Percentiles rank a stretch among this genome's conserved stretches.
These are phyloP conservation scores for Aplochiton taeniatus DNA, from an alignment of 2,797 vertebrate genomes.

Conservation along the genomic window DNA sequence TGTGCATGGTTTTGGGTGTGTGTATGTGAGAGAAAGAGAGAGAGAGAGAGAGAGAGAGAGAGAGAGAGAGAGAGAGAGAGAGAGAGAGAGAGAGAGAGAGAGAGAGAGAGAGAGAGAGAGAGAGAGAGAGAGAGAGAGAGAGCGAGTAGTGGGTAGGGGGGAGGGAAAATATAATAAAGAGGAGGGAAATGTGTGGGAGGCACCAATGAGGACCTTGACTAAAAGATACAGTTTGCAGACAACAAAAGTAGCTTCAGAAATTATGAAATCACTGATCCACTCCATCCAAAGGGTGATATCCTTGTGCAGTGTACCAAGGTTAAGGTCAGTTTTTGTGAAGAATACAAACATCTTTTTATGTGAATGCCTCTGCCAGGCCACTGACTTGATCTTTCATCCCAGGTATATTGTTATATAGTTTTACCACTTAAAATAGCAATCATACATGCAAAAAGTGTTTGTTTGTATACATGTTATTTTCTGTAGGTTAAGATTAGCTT, in stretches of 20 bases:
- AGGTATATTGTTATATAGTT: too few species aligned
- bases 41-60: too few species aligned
- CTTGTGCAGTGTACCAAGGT: conserved; percentile 27
- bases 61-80: not conserved
- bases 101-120: not conserved
- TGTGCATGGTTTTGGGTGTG: not conserved
- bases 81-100: not conserved
- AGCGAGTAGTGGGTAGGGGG: conserved; percentile 23
- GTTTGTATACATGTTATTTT: too few species aligned
- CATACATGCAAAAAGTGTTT: too few species aligned
- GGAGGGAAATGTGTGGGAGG: conserved; percentile 59
- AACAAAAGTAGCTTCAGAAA: conserved; percentile 62
- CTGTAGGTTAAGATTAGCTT: too few species aligned
- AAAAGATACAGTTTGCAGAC: conserved; percentile 70
- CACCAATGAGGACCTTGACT: conserved; percentile 68
- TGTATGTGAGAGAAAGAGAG: not conserved
- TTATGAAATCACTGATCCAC: conserved; percentile 68
- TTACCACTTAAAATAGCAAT: too few species aligned
- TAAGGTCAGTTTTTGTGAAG: not conserved
- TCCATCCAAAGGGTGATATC: conserved; percentile 57
- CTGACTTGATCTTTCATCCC: too few species aligned
- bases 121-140: conserved; percentile 27
- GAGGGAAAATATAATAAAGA: conserved; percentile 44
- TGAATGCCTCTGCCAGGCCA: not conserved
- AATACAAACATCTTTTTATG: not conserved